A percentile compares a stretch with the other conserved stretches of the same genome.
phyloP scores from a whole-genome alignment of 2,888 invertebrate species.

The Nephrotoma flavescens region DNA sequence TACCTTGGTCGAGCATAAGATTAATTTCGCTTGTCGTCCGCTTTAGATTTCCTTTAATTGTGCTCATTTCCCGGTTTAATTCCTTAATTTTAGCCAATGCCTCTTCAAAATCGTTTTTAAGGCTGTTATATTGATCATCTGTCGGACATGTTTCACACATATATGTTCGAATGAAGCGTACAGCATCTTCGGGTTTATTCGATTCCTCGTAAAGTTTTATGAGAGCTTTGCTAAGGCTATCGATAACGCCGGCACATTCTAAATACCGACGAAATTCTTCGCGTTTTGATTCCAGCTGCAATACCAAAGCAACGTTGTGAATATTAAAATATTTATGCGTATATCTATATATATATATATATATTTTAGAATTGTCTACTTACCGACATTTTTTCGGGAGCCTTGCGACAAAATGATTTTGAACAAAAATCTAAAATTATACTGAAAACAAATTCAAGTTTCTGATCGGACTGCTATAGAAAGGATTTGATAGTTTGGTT shows the following conservation, averaged over 20 bases:
- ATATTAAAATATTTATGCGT: not conserved
- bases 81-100: slow-evolving; percentile 22
- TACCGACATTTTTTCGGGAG: not conserved
- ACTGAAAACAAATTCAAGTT: not conserved
- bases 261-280: slow-evolving; percentile 11
- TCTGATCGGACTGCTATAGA: not conserved
- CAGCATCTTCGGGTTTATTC: slow-evolving; percentile 9
- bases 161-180: slow-evolving; percentile 8
- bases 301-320: not conserved
- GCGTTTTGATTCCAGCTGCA: slow-evolving; percentile 8
- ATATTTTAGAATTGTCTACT: not conserved
- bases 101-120: slow-evolving; percentile 21
- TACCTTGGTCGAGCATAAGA: slow-evolving; percentile 36
- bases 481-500: not conserved
- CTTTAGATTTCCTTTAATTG: slow-evolving; percentile 21
- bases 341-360: no score
- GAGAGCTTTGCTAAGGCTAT: slow-evolving; percentile 8
- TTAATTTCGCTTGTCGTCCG: slow-evolving; percentile 27
- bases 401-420: not conserved
- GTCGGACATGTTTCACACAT: slow-evolving; percentile 9
- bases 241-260: slow-evolving; percentile 8
- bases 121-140: slow-evolving; percentile 6
- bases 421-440: not conserved
- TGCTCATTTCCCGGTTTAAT: slow-evolving; percentile 26
- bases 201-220: slow-evolving; percentile 10